These are phyloP conservation scores for Mythimna pallens DNA, from an alignment of 2,888 invertebrate species.

Conservation along the genomic window DNA sequence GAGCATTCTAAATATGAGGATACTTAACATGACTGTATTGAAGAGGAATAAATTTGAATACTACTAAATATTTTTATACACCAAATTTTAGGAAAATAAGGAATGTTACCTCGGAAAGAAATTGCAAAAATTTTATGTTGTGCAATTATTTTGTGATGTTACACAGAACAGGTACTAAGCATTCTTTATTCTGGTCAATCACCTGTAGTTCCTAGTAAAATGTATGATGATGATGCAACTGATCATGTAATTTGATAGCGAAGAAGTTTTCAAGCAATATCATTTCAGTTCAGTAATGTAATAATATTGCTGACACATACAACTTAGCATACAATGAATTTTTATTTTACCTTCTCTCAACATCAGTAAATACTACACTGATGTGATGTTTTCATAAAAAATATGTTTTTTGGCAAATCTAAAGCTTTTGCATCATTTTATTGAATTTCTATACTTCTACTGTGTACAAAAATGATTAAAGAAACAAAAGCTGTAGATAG, in stretches of 20 bases:
- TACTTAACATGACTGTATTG: not conserved
- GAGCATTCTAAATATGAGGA: not conserved
- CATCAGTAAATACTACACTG: slow-evolving; percentile 5
- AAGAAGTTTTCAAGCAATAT: slow-evolving; percentile 3
- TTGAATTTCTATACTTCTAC: slow-evolving; percentile 1
- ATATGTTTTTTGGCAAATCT: not conserved
- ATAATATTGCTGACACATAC: not conserved
- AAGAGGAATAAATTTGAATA: too few relatives aligned
- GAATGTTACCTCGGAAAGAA: not conserved
- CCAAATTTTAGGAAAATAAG: too few relatives aligned
- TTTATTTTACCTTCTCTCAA: not conserved
- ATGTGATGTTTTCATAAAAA: not conserved
- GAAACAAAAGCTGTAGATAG: slow-evolving; percentile 16
- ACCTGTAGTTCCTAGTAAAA: slow-evolving; percentile 29
- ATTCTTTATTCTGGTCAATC: slow-evolving; percentile 23
- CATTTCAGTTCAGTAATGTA: not conserved
- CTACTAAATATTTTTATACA: too few relatives aligned
- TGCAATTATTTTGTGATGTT: slow-evolving; percentile 30
- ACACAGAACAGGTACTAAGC: slow-evolving; percentile 18
- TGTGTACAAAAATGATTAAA: not conserved
- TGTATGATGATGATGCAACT: slow-evolving; percentile 36
- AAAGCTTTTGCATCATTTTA: slow-evolving; percentile 12
- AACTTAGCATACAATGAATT: slow-evolving; percentile 6
- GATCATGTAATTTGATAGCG: slow-evolving; percentile 35
- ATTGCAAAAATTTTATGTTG: not conserved